A percentile compares a stretch with the other conserved stretches of the same genome.
Evolutionary conservation across 30 jellyfish, hydroid and myxozoan species (phyloP).

Genomic region (Cassiopea xamachana): DNA sequence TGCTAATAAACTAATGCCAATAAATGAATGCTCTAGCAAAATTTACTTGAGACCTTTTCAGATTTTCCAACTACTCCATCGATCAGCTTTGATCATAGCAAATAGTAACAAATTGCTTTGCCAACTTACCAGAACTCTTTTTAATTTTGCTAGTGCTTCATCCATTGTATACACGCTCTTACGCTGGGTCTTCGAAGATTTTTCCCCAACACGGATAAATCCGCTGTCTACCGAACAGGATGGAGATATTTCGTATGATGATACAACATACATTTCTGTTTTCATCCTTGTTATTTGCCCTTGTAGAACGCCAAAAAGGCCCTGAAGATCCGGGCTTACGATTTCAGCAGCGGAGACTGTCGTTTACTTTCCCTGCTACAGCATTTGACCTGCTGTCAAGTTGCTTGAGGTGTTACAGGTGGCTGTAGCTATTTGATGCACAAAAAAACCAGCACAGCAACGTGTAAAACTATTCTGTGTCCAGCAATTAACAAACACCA

Average conservation of each 20-base stretch:
- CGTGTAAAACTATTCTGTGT: slow-evolving; percentile 18
- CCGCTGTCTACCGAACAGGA: slow-evolving; percentile 19
- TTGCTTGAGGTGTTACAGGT: neutral
- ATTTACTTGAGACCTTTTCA: no score
- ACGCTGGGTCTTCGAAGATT: neutral
- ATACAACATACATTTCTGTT: slow-evolving; percentile 29
- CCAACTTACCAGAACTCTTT: slow-evolving; percentile 40
- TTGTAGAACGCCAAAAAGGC: neutral
- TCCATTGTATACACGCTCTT: slow-evolving; percentile 43
- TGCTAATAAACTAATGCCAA: no score
- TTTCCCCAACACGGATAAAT: slow-evolving; percentile 18
- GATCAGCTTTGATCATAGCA: neutral
- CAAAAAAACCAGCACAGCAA: neutral
- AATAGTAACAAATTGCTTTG: neutral
- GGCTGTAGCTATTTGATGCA: slow-evolving; percentile 9
- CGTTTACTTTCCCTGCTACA: slow-evolving; percentile 8
- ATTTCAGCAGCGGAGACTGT: neutral
- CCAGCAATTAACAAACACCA: neutral
- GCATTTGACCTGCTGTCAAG: slow-evolving; percentile 22
- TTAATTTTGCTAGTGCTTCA: slow-evolving; percentile 41
- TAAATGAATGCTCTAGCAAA: no score
- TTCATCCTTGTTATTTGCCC: slow-evolving; percentile 5
- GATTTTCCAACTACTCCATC: no score
- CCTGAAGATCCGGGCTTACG: neutral
- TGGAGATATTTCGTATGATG: slow-evolving; percentile 48